Evolutionary conservation across 2,888 invertebrate genomes (phyloP).

Genomic region (Cremastinae sp.): DNA sequence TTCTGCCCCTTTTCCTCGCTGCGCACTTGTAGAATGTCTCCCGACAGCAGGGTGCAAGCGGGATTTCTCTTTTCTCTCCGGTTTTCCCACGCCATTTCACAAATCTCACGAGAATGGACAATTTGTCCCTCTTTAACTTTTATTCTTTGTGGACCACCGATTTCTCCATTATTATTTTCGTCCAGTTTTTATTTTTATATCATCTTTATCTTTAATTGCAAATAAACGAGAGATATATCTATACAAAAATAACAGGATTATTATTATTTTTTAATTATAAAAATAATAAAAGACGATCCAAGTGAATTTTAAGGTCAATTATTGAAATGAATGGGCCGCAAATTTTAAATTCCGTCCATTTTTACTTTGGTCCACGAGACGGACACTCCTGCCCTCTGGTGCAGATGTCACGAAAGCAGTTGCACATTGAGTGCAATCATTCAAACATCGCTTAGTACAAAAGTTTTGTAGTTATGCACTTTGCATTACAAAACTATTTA

Average conservation of each 20-base stretch:
- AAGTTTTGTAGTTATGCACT: no score
- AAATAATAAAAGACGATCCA: no score
- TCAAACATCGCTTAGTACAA: no score
- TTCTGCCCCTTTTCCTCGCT: constrained; percentile 14
- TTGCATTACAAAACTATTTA: not conserved
- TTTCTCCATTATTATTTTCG: not conserved
- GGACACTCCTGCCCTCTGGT: not conserved
- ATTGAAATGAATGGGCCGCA: not conserved
- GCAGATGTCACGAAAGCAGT: not conserved
- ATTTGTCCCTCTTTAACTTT: not conserved
- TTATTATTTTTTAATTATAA: no score
- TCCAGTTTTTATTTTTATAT: not conserved
- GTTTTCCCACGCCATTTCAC: constrained; percentile 31
- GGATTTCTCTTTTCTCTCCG: constrained; percentile 47
- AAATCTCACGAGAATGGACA: constrained; percentile 18
- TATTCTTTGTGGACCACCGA: not conserved
- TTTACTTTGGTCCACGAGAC: not conserved
- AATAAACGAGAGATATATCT: no score
- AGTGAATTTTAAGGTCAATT: no score
- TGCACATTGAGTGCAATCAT: not conserved
- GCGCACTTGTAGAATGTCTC: constrained; percentile 35
- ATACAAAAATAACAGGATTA: no score
- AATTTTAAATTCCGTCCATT: constrained; percentile 5
- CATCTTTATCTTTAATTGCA: no score
- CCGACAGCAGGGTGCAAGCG: constrained; percentile 47